Evolutionary conservation across 2,888 invertebrate genomes (phyloP).

Genomic region (Nephrocerus scutellatus): DNA sequence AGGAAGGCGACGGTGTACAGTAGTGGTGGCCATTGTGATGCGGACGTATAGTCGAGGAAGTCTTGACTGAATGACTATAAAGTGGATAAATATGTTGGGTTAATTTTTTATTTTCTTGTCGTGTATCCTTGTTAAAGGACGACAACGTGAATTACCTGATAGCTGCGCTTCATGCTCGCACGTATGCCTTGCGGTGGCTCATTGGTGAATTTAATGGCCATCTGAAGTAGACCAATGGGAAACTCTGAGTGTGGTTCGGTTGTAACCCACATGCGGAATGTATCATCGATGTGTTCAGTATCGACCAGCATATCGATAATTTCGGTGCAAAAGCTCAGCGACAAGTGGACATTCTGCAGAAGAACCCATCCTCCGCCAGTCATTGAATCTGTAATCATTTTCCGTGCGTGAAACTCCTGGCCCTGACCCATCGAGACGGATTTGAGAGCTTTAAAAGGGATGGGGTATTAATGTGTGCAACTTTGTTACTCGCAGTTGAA

Average conservation of each 20-base stretch:
- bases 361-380: conserved; percentile 84
- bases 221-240: conserved; percentile 80
- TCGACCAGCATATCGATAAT: conserved; percentile 83
- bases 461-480: not conserved
- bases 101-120: not conserved
- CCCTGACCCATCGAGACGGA: conserved; percentile 98
- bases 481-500: not conserved
- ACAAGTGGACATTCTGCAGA: conserved; percentile 93
- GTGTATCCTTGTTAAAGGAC: not conserved
- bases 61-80: conserved; percentile 58
- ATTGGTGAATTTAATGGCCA: conserved; percentile 95
- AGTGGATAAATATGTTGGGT: not conserved
- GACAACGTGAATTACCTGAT: conserved; percentile 53
- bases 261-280: conserved; percentile 88
- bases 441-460: conserved; percentile 55
- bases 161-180: conserved; percentile 90
- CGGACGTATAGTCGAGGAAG: conserved; percentile 82
- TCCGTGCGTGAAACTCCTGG: conserved; percentile 78
- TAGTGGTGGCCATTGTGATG: conserved; percentile 88
- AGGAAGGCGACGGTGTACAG: conserved; percentile 91
- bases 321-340: conserved; percentile 88
- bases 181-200: conserved; percentile 94
- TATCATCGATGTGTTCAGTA: conserved; percentile 72
- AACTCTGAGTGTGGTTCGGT: conserved; percentile 91
- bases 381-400: conserved; percentile 75